These are phyloP conservation scores for Cherax quadricarinatus DNA, from an alignment of 1,140 invertebrate species.

Conservation along the genomic window DNA sequence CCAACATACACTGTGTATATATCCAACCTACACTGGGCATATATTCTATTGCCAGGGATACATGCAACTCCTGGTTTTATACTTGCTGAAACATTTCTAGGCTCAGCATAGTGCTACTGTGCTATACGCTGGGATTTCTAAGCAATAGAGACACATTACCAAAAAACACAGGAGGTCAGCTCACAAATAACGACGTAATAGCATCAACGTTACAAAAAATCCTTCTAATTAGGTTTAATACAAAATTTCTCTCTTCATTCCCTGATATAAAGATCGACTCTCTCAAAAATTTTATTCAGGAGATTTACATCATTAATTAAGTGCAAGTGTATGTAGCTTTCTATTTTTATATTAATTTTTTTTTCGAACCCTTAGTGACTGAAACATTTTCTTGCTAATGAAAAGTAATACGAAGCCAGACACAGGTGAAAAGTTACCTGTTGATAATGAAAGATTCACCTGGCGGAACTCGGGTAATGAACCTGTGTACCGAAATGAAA, in stretches of 20 bases:
- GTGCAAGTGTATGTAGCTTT: conserved; percentile 5
- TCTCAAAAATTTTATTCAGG: not conserved
- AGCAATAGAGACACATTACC: not conserved
- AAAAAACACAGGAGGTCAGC: not conserved
- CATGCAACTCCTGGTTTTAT: no score
- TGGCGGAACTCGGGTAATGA: not conserved
- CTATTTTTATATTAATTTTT: no score
- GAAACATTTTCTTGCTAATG: not conserved
- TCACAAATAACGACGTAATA: conserved; percentile 14
- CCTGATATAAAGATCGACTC: not conserved
- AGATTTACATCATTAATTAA: conserved; percentile 20
- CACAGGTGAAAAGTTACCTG: not conserved
- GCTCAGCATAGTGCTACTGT: no score
- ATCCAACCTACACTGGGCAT: no score
- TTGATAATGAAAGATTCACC: not conserved
- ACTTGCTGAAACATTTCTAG: no score
- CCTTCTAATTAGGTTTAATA: conserved; percentile 1
- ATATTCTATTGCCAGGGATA: no score
- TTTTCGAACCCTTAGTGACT: not conserved
- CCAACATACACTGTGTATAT: no score
- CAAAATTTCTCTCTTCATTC: not conserved
- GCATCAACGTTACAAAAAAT: not conserved
- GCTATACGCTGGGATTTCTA: not conserved
- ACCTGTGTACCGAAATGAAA: not conserved
- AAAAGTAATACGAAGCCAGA: conserved; percentile 6